A percentile compares a stretch with the other conserved stretches of the same genome.
Evolutionary conservation across 2,113 vertebrate genomes (phyloP).

Genomic region (Psittacula cyanocephala): DNA sequence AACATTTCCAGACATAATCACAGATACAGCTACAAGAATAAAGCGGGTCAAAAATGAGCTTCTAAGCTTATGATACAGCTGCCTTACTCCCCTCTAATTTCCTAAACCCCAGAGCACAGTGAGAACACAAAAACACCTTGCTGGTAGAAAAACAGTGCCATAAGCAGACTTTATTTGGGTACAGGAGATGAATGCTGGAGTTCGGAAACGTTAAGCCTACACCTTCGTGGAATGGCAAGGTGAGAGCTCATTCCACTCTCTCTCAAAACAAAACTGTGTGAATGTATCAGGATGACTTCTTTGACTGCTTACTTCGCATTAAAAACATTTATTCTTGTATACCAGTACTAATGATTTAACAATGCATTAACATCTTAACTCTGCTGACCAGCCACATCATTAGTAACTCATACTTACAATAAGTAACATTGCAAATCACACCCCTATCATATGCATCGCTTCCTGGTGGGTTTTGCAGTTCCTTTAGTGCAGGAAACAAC

Average conservation of each 20-base stretch:
- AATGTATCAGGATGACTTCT: neutral
- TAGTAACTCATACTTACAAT: neutral
- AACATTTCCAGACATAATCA: constrained; percentile 11
- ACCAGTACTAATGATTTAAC: neutral
- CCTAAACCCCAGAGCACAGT: neutral
- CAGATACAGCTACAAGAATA: neutral
- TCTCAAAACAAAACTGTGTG: neutral
- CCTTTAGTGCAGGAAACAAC: constrained; percentile 22
- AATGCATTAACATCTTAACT: neutral
- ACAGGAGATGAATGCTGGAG: neutral
- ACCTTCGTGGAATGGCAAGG: neutral
- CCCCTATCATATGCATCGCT: neutral
- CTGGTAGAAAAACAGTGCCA: neutral
- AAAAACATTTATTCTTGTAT: neutral
- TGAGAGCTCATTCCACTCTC: neutral
- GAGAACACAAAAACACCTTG: neutral
- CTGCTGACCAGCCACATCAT: neutral
- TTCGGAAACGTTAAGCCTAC: neutral
- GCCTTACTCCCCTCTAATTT: neutral
- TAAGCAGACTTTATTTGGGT: neutral
- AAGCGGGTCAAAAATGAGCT: constrained; percentile 5
- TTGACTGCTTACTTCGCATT: neutral
- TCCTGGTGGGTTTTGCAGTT: constrained; percentile 42
- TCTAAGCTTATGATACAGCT: neutral
- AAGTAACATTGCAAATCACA: neutral